Percentiles rank a stretch among this genome's conserved stretches.
Conservation (phyloP, 2,113 vertebrate species). For the Aleadryas rufinucha region DNA sequence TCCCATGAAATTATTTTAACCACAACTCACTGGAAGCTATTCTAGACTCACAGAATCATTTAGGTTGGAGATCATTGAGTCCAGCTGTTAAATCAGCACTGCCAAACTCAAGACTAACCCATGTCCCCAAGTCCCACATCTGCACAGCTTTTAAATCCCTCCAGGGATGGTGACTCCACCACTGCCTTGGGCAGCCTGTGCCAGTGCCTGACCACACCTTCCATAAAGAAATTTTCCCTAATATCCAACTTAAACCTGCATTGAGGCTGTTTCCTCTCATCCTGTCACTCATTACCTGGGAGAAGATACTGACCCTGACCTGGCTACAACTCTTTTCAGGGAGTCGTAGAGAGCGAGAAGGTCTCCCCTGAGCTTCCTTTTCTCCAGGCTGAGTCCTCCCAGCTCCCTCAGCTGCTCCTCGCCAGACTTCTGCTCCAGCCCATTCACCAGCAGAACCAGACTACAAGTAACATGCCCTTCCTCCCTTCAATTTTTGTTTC, state of each 20-base stretch:
- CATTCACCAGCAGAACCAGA: not conserved
- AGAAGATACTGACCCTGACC: not conserved
- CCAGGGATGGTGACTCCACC: not conserved
- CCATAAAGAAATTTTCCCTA: not conserved
- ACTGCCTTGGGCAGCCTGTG: not conserved
- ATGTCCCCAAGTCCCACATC: not conserved
- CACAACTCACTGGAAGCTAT: not conserved
- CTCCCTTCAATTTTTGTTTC: not conserved
- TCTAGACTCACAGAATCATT: not conserved
- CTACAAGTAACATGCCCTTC: not conserved
- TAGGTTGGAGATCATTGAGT: not conserved
- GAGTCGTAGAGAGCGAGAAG: accelerated
- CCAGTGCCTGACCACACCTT: not conserved
- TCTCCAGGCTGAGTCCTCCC: not conserved
- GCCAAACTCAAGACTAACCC: not conserved
- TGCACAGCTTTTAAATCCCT: not conserved
- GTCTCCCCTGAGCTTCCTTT: not conserved
- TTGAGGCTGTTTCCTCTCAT: not conserved
- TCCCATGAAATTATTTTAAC: not conserved
- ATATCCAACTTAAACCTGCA: not conserved
- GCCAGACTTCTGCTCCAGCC: not conserved
- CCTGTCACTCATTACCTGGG: no score
- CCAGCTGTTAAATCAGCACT: not conserved
- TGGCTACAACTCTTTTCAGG: not conserved
- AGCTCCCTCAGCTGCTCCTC: not conserved